Evolutionary conservation across 2,888 invertebrate species (phyloP), one percentile per base, ranked within the genome.

Genomic region (Tipula vernalis): DNA sequence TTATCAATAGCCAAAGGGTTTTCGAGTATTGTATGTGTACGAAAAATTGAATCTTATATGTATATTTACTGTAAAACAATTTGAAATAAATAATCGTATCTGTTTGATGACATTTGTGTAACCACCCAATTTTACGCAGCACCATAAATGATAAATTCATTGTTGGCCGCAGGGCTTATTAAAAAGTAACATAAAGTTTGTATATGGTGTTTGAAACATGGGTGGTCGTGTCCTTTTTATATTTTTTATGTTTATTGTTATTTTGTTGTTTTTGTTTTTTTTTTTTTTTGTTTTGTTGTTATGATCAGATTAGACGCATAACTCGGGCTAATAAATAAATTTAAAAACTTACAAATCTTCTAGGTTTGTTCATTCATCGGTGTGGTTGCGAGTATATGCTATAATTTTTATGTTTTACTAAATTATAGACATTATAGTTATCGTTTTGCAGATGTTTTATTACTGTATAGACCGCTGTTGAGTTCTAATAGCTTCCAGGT

Each of bases 41-140:
- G 2, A 57, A 18, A 15, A 57, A 28, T 71, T 71, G 71, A 71
- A 15, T 51, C 15, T 51, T 51, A 5, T 15, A 51, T 28, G 28
- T 28, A 28, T 51, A 51, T 51, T 51, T 51, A 51, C 51, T n/a
- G 51, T 51, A 18, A 15, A 51, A 51, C 51, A 51, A 4, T 51
- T 51, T 51, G 51, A 71, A 71, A 71, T 71, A 71, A 71, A 71
- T 71, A 28, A 28, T 71, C 71, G 71, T 18, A 71, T 71, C 71
- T 6, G 71, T 71, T 71, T 71, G 71, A 28, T 71, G 71, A 71
- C 71, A 71, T 71, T 71, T 71, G 71, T 71, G 71, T 28, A 71
- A 71, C 71, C 71, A 71, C 71, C 71, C 71, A 71, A 71, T 71
- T 71, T 71, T 71, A 71, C 71, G 71, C 71, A 71, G 71, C 71